A percentile compares a stretch with the other conserved stretches of the same genome.
phyloP scores from a whole-genome alignment of 2,113 vertebrate genomes.

The Ondatra zibethicus region DNA sequence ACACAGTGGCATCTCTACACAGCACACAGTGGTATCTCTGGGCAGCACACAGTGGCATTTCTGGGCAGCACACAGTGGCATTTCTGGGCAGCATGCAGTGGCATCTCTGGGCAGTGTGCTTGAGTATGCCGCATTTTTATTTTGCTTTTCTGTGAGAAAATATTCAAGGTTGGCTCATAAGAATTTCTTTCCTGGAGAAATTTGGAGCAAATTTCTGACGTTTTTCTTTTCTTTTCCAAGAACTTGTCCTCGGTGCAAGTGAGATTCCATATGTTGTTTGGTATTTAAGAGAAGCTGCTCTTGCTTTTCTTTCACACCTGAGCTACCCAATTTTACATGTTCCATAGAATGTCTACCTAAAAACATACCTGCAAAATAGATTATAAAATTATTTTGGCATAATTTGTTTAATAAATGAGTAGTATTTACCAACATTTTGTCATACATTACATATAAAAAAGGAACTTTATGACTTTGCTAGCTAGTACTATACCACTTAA shows the following conservation, averaged over 20 bases:
- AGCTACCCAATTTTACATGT: slow-evolving; percentile 55
- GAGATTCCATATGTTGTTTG: slow-evolving; percentile 56
- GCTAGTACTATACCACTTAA: not conserved
- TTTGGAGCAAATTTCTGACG: not conserved
- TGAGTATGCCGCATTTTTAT: not conserved
- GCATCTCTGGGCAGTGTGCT: not conserved
- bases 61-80: too few relatives aligned
- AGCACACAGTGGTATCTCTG: too few relatives aligned
- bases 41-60: too few relatives aligned
- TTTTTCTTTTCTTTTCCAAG: slow-evolving; percentile 1
- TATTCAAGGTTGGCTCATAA: slow-evolving; percentile 27
- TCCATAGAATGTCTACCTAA: slow-evolving; percentile 35
- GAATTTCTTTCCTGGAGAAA: slow-evolving; percentile 20
- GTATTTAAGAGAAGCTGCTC: slow-evolving; percentile 61
- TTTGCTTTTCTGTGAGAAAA: slow-evolving; percentile 49
- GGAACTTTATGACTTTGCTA: not conserved
- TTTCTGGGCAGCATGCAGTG: too few relatives aligned
- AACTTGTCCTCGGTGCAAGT: slow-evolving; percentile 34
- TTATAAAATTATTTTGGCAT: slow-evolving; percentile 61
- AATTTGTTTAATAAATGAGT: slow-evolving; percentile 25
- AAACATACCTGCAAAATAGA: slow-evolving; percentile 53
- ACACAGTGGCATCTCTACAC: not conserved
- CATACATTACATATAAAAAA: not conserved
- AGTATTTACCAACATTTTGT: slow-evolving; percentile 63
- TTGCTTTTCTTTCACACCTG: slow-evolving; percentile 49